Conservation (phyloP, 1,140 invertebrate species). For the Paraescarpia echinospica region DNA sequence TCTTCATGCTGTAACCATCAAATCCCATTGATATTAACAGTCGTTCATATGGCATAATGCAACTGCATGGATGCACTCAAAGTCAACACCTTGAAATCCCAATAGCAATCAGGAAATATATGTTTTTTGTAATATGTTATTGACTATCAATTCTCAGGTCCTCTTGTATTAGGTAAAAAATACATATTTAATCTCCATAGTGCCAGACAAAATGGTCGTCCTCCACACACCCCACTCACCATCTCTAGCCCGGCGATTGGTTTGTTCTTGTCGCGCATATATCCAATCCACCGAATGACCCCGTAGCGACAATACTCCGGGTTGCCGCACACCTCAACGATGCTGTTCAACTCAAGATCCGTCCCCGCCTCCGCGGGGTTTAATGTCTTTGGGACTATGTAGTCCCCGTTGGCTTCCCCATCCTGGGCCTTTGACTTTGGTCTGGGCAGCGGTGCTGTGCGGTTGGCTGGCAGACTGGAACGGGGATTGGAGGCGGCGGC, state of each 20-base stretch:
- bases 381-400: background rate
- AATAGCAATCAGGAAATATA: no score
- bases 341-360: conserved; percentile 58
- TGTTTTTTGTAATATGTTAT: no score
- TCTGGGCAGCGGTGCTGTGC: background rate
- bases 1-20: no score
- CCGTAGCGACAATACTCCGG: conserved; percentile 60
- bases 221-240: conserved; percentile 59
- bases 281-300: conserved; percentile 85
- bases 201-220: no score
- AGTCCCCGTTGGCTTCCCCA: background rate
- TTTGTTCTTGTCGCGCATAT: conserved; percentile 59
- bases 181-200: no score
- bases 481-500: no score
- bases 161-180: no score
- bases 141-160: no score
- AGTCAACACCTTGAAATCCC: no score
- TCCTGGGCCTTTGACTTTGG: background rate
- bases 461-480: background rate
- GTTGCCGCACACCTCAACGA: conserved; percentile 60
- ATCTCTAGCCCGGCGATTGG: conserved; percentile 71
- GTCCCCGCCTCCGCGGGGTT: conserved; percentile 34
- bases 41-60: no score
- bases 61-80: no score
- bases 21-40: no score